A percentile compares a stretch with the other conserved stretches of the same genome.
phyloP scores from a whole-genome alignment of 2,797 vertebrate species.

The Morus bassanus region DNA sequence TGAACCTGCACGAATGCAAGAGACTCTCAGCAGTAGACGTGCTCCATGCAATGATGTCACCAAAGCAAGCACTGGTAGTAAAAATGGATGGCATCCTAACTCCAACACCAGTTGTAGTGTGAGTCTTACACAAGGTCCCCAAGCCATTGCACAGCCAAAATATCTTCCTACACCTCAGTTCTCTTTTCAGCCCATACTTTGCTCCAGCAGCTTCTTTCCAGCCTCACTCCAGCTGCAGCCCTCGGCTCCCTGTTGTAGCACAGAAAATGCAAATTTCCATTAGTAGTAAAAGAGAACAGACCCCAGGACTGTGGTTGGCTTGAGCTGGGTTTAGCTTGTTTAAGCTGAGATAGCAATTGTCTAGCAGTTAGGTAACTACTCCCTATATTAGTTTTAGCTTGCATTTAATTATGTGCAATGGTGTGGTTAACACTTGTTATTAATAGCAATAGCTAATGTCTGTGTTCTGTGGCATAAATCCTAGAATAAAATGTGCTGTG shows the following conservation, averaged over 20 bases:
- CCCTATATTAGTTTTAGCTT: neutral
- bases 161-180: neutral
- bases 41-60: neutral
- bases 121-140: neutral
- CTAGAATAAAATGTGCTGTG: neutral
- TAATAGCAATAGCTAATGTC: neutral
- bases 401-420: neutral
- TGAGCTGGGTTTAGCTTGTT: neutral
- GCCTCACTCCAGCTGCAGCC: neutral
- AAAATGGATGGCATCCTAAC: neutral
- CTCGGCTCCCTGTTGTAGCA: accelerated
- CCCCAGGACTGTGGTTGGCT: neutral
- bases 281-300: neutral
- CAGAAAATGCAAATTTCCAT: neutral
- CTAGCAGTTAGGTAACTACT: neutral
- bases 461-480: neutral
- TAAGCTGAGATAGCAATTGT: neutral
- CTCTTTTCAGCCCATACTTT: neutral
- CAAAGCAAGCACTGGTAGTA: accelerated
- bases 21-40: neutral
- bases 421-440: neutral
- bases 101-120: neutral
- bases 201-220: neutral
- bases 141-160: neutral
- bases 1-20: accelerated